A percentile compares a stretch with the other conserved stretches of the same genome.
Conservation (phyloP, 2,113 vertebrate genomes). For the Ploceus nigricollis region DNA sequence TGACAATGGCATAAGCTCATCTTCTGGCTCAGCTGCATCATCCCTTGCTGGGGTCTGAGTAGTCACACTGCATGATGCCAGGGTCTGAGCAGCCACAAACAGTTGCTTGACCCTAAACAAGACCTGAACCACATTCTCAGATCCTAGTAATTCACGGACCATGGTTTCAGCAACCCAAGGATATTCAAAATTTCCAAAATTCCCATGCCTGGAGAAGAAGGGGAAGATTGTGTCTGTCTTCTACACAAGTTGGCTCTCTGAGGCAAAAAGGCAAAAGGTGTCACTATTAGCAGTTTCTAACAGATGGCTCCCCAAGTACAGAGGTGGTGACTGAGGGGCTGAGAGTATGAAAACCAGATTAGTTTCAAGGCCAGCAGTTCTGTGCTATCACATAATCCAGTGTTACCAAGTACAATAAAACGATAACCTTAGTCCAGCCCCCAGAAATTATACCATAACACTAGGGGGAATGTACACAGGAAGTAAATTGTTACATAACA, state of each 20-base stretch:
- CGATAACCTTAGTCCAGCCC: background rate
- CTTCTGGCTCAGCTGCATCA: background rate
- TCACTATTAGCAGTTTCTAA: background rate
- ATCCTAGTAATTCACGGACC: background rate
- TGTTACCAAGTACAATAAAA: background rate
- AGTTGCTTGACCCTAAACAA: background rate
- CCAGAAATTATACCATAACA: background rate
- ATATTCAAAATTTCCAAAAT: background rate
- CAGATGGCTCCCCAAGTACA: background rate
- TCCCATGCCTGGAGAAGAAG: background rate
- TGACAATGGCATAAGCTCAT: background rate
- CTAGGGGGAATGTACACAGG: background rate
- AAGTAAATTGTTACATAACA: background rate
- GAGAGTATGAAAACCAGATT: background rate
- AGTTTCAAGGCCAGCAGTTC: background rate
- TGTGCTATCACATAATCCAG: background rate
- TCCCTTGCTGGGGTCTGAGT: background rate
- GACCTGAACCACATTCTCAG: background rate
- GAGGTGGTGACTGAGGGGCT: background rate
- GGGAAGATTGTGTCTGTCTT: background rate
- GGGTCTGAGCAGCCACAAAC: background rate
- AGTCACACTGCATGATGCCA: background rate
- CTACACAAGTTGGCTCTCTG: accelerated
- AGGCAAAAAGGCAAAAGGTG: background rate
- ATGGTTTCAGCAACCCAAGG: background rate